A percentile compares a stretch with the other conserved stretches of the same genome.
Conservation (phyloP, 2,797 vertebrate species). For the Xerus rutilus region DNA sequence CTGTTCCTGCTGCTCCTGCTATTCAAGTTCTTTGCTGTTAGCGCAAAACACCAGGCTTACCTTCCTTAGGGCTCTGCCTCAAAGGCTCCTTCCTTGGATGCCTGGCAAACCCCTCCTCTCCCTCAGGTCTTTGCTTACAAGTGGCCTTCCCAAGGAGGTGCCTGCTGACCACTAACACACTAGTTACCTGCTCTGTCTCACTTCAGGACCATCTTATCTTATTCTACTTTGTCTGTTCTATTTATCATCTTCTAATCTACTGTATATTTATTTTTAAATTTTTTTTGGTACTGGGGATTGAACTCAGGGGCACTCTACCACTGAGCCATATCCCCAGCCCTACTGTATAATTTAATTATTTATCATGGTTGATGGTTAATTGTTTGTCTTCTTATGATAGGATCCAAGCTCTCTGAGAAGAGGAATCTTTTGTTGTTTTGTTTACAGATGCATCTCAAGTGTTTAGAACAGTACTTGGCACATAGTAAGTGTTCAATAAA, state of each 20-base stretch:
- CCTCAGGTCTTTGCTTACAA: background rate
- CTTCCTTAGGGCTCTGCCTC: background rate
- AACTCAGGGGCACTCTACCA: no score
- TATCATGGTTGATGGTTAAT: background rate
- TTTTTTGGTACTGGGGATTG: no score
- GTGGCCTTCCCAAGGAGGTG: background rate
- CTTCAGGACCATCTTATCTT: background rate
- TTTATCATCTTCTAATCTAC: slow-evolving; percentile 13
- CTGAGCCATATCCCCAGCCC: no score
- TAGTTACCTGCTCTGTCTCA: background rate
- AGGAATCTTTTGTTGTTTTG: background rate
- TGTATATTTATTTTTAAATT: no score
- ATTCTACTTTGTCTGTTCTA: background rate
- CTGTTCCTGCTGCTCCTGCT: background rate
- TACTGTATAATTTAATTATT: background rate
- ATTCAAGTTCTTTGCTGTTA: background rate
- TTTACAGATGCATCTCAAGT: background rate
- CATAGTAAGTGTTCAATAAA: background rate
- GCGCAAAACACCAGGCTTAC: background rate
- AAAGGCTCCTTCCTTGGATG: background rate
- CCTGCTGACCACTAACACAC: background rate
- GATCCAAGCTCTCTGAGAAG: background rate
- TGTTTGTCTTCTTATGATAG: background rate
- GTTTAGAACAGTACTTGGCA: background rate
- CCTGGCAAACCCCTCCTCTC: background rate